Evolutionary conservation across 2,113 vertebrate species (phyloP).

Genomic region (Ageneiosus marmoratus): DNA sequence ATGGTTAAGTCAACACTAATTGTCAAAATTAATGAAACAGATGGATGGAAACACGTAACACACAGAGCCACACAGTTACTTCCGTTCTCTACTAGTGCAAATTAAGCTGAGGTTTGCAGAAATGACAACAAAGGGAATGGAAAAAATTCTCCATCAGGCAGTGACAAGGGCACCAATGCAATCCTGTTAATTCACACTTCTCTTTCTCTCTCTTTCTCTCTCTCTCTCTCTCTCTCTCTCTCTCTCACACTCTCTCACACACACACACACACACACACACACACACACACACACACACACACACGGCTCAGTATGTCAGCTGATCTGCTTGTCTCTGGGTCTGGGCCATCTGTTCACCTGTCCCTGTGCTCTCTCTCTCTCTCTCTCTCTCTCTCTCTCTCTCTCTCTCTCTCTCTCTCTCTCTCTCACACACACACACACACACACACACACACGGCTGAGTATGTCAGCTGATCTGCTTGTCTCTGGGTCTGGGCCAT

Average conservation of each 20-base stretch:
- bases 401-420: too few relatives aligned
- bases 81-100: neutral
- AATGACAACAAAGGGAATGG: conserved; percentile 2
- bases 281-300: conserved; percentile 36
- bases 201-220: too few relatives aligned
- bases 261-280: conserved; percentile 36
- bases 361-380: conserved; percentile 60
- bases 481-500: conserved; percentile 68
- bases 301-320: conserved; percentile 48
- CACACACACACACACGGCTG: conserved; percentile 34
- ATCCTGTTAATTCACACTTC: conserved; percentile 34
- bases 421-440: conserved; percentile 26
- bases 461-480: conserved; percentile 63
- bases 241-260: neutral
- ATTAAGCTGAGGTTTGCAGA: conserved; percentile 35
- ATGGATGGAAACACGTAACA: neutral
- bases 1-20: neutral
- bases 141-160: conserved; percentile 30
- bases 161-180: conserved; percentile 23
- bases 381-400: too few relatives aligned
- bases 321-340: conserved; percentile 69
- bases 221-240: too few relatives aligned
- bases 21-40: neutral
- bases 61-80: neutral
- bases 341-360: conserved; percentile 74